Base-by-base conservation (phyloP, 1,140 invertebrate genomes). In the Phocides pigmalion region DNA sequence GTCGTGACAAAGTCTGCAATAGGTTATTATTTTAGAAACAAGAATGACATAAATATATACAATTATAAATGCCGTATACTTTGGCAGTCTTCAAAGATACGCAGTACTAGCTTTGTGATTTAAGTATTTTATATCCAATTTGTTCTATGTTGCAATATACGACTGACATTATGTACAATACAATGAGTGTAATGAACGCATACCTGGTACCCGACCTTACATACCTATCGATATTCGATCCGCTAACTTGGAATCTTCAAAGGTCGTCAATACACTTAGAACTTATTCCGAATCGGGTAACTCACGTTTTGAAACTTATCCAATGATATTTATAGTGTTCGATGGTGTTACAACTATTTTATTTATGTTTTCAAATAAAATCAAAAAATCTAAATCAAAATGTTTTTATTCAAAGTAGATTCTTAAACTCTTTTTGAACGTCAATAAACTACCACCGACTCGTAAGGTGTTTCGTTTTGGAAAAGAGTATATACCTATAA, bases 271-370 rank as follows among this genome's bases (percentile, higher is more conserved):
- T 41, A 41, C 12, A 16, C 12, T 16, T 37, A 51, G 28, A 51
- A 37, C 49, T 35, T 47, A 46, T 59, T 59, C 42, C 42, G 42
- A 59, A 59, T 35, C 56, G 56, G 15, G 39, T 58, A 35, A 59
- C 56, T 59, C 56, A 59, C 56, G 56, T 59, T 59, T 59, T 46
- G 54, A 58, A 58, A 58, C 54, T 58, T 58, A 58, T 46, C 54
- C 35, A 28, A 28, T 58, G 54, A 41, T 58, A 58, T 58, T 58
- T 58, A 58, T 19, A 15, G 42, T 32, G 28, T 47, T 32, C 25
- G 37, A 59, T 16, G 41, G 46, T 59, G 56, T 17, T 42, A 28
- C 51, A 16, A 41, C 9, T 28, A 9, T 5, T 32, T 47, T 20
- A 15, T 47, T 51, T 42, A 14, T 56, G 1, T 20, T 58, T 58